phyloP scores from a whole-genome alignment of 2,888 invertebrate genomes.

The Andrena trimmerana region DNA sequence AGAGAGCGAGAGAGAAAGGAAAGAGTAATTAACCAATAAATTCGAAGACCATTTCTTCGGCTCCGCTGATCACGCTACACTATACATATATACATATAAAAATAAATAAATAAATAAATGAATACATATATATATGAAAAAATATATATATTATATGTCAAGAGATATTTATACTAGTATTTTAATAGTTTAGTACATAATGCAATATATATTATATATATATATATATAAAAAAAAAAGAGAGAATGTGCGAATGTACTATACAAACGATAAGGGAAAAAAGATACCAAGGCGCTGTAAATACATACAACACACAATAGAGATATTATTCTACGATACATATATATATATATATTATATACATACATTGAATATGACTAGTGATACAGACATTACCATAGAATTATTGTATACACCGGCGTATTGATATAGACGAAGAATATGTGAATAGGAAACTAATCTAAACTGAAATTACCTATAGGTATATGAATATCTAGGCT shows the following conservation, averaged over 20 bases:
- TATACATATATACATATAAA: conserved; percentile 79
- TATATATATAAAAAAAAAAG: conserved; percentile 61
- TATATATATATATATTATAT: conserved; percentile 72
- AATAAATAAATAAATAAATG: conserved; percentile 69
- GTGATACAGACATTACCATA: conserved; percentile 77
- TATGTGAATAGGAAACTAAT: conserved; percentile 83
- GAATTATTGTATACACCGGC: conserved; percentile 82
- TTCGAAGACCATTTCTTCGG: conserved; percentile 67
- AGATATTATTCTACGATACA: conserved; percentile 80
- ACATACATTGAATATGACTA: conserved; percentile 77
- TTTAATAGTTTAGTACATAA: conserved; percentile 83
- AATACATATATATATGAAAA: conserved; percentile 72
- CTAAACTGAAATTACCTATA: conserved; percentile 78
- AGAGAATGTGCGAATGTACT: conserved; percentile 62
- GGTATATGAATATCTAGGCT: conserved; percentile 77
- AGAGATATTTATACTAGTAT: conserved; percentile 85
- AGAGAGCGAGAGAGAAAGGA: not conserved
- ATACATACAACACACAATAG: conserved; percentile 80
- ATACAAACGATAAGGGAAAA: conserved; percentile 69
- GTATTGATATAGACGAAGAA: conserved; percentile 82
- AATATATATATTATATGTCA: conserved; percentile 79
- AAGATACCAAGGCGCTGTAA: conserved; percentile 77
- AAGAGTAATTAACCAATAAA: conserved; percentile 23
- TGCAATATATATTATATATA: conserved; percentile 75
- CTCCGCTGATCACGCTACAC: conserved; percentile 78